Base-by-base conservation (phyloP, 53 echinoderm and acorn worm species). In the Echinometra lucunter region DNA sequence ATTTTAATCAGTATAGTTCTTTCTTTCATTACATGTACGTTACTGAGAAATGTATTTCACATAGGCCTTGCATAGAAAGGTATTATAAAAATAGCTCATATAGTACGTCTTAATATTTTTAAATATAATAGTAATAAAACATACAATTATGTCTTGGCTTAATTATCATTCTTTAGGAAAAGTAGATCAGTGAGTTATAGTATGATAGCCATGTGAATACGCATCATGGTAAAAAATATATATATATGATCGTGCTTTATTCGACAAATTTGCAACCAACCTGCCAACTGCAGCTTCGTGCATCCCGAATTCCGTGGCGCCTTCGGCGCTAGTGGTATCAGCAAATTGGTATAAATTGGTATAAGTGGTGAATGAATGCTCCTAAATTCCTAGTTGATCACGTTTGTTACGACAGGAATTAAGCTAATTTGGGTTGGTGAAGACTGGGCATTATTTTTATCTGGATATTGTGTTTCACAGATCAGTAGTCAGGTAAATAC, bases 341-440 rank as follows among this genome's bases (percentile, higher is more conserved):
- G 28, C 28, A 49, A 85, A 85, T 85, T 85, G 85, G 85, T 85
- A 47, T 85, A 85, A 53, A 85, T 85, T 85, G 85, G 37, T 49
- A 45, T 47, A 53, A 85, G 85, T 85, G 12, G 85, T 18, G 28
- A 85, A 49, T 85, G 85, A 85, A 85, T 85, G 49, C 85, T 27
- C n/a, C 27, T 85, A 85, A 85, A 85, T 85, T 49, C 49, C 30
- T 6, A 28, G 49, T 0, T 85, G 49, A 85, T 85, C 85, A 47
- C 49, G 85, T 28, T 49, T n/a, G 16, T 47, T 85, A 49, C 13
- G n/a, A n/a, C n/a, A 49, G 85, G 49, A 85, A 85, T 85, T 23
- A 85, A 85, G 28, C 85, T 85, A 49, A 85, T 85, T 49, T 6
- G 49, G 85, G 45, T 12, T 28, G 27, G 45, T 9, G 85, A 85